phyloP scores from a whole-genome alignment of 1,140 invertebrate genomes.

The Danaus melanippus region DNA sequence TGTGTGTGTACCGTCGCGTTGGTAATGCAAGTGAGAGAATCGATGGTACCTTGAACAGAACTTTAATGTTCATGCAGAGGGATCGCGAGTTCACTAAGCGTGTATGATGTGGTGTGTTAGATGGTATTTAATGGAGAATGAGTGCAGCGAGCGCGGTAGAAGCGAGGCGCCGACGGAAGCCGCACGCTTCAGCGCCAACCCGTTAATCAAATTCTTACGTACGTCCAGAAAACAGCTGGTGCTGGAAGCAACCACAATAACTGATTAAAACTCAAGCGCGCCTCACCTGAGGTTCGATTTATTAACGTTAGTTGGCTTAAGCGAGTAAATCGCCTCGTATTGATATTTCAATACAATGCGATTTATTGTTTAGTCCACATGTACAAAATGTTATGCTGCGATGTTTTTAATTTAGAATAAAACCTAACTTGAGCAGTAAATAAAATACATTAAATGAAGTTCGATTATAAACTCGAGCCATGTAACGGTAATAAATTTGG shows the following conservation, averaged over 20 bases:
- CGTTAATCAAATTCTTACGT: slow-evolving; percentile 62
- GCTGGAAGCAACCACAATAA: slow-evolving; percentile 77
- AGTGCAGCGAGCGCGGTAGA: slow-evolving; percentile 8
- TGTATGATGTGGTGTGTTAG: slow-evolving; percentile 1
- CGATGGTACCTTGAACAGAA: not conserved
- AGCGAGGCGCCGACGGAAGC: slow-evolving; percentile 13
- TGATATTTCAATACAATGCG: no score
- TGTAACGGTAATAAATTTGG: slow-evolving; percentile 15
- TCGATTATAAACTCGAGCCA: slow-evolving; percentile 7
- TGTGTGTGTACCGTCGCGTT: slow-evolving; percentile 5
- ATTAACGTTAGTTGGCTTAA: slow-evolving; percentile 18
- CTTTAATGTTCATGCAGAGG: slow-evolving; percentile 3
- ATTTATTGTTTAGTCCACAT: no score
- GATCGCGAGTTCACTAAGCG: slow-evolving; percentile 9
- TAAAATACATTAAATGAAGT: no score
- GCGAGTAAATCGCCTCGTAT: not conserved
- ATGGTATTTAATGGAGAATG: slow-evolving; percentile 5
- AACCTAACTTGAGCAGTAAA: no score
- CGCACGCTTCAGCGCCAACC: slow-evolving; percentile 13
- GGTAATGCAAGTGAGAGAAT: slow-evolving; percentile 14
- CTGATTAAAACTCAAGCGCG: slow-evolving; percentile 42
- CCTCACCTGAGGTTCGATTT: slow-evolving; percentile 20
- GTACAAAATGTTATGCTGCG: no score
- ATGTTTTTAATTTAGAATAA: no score
- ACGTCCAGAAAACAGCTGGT: slow-evolving; percentile 81